Conservation (phyloP, 1,140 invertebrate genomes). For the Gryllus bimaculatus region DNA sequence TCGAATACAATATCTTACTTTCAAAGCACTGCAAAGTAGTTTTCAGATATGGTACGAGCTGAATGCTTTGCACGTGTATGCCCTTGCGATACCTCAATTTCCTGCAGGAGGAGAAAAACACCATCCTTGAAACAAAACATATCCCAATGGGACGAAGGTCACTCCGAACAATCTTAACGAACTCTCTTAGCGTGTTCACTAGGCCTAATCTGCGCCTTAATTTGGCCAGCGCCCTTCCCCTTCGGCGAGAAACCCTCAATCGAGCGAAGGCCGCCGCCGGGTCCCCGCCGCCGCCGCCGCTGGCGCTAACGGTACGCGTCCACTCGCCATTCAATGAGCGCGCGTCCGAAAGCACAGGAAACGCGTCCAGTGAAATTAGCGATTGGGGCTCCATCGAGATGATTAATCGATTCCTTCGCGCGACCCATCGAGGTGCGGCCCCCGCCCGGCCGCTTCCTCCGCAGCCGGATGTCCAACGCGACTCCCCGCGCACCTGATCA, state of each 20-base stretch:
- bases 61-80: too few species aligned
- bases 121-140: too few species aligned
- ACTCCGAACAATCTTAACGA: too few species aligned
- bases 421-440: background rate
- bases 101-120: too few species aligned
- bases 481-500: too few species aligned
- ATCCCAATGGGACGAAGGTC: too few species aligned
- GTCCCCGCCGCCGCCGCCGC: background rate
- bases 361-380: background rate
- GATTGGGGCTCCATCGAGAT: background rate
- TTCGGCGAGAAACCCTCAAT: background rate
- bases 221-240: background rate
- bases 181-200: too few species aligned
- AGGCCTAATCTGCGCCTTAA: too few species aligned
- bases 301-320: background rate
- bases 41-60: too few species aligned
- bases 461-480: background rate
- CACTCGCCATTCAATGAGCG: background rate
- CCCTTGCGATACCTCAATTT: too few species aligned
- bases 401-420: background rate
- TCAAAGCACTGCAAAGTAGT: too few species aligned
- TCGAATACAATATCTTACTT: too few species aligned
- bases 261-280: background rate
- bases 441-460: background rate
- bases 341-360: background rate